Evolutionary conservation across 2,888 invertebrate genomes (phyloP), one percentile per base, ranked within the genome.

Genomic region (Folsomia candida): DNA sequence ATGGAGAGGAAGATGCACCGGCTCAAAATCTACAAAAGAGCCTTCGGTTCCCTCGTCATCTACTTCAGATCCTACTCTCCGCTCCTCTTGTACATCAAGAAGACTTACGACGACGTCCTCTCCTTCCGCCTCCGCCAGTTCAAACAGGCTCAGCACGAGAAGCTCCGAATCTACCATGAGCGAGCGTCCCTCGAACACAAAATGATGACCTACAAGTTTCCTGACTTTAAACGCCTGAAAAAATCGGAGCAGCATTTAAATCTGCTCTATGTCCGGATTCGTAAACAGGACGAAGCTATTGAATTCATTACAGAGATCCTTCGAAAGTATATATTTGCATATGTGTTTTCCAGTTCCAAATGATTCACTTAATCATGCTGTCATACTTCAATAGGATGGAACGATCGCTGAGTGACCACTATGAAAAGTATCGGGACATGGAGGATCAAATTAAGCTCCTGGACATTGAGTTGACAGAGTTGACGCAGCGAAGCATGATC

Each of bases 251-350:
- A 47, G 6, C 67, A 62, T 28, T 59, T 69, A 37, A 63, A 24
- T 25, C 64, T 74, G 20, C 68, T 76, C 9, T 51, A 75, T 25
- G 70, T 70, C 9, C 71, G 73, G 24, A 75, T 78, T 25, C 66
- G 68, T 6, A 72, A 77, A 28, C 78, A 78, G 57, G 78, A 76
- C 26, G 73, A 70, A 24, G 74, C 77, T 0, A 77, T 78, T 26
- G 62, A 66, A 29, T 72, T 72, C 11, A 76, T 78, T 67, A 76
- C 78, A 0, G 74, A 67, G 20, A 76, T 77, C 25, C 54, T 77
- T 20, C 68, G 62, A 14, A 73, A 71, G 76, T 76, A 69, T 68
- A n/a, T 11, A 47, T 11, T 11, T 47, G 47, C 47, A 47, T 47
- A 14, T 54, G n/a, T 54, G n/a, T 24, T 54, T 24, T 47, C 47